These are phyloP conservation scores for Drosophila melanica DNA, from an alignment of 1,140 invertebrate species.

Conservation along the genomic window DNA sequence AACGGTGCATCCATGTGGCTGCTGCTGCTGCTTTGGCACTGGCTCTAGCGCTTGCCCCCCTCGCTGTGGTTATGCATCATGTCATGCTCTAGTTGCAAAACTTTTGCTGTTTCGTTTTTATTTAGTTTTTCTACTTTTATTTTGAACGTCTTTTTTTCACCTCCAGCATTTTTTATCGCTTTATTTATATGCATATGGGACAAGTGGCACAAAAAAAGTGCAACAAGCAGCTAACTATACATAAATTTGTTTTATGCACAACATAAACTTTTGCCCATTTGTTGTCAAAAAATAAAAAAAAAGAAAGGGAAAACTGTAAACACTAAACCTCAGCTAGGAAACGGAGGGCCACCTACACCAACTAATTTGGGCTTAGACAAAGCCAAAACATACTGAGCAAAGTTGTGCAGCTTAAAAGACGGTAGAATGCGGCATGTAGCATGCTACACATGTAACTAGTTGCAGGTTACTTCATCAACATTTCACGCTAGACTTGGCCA, in stretches of 20 bases:
- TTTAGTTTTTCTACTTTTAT: constrained; percentile 11
- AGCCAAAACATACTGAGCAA: constrained; percentile 45
- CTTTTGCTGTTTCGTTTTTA: constrained; percentile 50
- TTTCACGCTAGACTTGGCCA: constrained; percentile 74
- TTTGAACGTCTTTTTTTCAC: constrained; percentile 24
- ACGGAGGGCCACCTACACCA: constrained; percentile 52
- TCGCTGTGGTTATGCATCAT: constrained; percentile 61
- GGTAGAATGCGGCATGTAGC: constrained; percentile 32
- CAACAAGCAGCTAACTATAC: constrained; percentile 48
- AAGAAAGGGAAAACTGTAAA: not conserved
- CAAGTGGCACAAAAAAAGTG: constrained; percentile 50
- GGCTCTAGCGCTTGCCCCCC: constrained; percentile 4
- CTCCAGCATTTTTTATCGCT: constrained; percentile 64
- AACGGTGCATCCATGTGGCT: constrained; percentile 63
- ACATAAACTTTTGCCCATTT: constrained; percentile 56
- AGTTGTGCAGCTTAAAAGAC: constrained; percentile 70
- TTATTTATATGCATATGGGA: constrained; percentile 75
- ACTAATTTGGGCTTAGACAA: constrained; percentile 72
- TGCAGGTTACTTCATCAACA: constrained; percentile 78
- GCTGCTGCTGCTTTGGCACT: constrained; percentile 17
- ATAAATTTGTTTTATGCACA: constrained; percentile 68
- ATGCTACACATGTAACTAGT: constrained; percentile 41
- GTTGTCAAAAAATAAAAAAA: constrained; percentile 20
- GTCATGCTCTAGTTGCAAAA: constrained; percentile 78
- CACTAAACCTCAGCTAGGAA: constrained; percentile 14